phyloP scores from a whole-genome alignment of 2,113 vertebrate species.

The Mesembrinibis cayennensis region DNA sequence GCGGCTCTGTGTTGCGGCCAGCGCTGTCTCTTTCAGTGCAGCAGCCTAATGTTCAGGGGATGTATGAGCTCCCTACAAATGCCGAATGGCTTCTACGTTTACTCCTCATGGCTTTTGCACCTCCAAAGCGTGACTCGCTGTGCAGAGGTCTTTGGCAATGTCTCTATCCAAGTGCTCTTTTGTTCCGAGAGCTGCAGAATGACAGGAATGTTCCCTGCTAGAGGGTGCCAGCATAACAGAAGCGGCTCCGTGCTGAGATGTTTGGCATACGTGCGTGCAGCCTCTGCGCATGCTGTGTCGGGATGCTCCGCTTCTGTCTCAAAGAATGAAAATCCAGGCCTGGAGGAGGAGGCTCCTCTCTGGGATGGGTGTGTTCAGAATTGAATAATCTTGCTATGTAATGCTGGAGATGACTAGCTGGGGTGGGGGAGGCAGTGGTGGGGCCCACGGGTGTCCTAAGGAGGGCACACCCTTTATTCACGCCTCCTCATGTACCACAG shows the following conservation, averaged over 20 bases:
- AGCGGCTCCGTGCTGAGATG: not conserved
- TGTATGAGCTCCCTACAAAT: not conserved
- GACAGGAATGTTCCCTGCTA: constrained; percentile 38
- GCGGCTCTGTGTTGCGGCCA: not conserved
- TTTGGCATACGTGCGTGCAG: not conserved
- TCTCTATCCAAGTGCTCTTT: constrained; percentile 9
- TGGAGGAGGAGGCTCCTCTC: constrained; percentile 50
- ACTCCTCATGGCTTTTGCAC: not conserved
- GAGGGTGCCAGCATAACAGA: constrained; percentile 6
- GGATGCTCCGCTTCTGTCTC: not conserved
- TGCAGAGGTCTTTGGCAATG: constrained; percentile 22
- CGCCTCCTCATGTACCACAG: constrained; percentile 54
- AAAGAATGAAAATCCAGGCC: constrained; percentile 56
- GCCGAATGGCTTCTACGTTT: not conserved
- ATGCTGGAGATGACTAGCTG: constrained; percentile 56
- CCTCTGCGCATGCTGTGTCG: not conserved
- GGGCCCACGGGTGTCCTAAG: constrained; percentile 33
- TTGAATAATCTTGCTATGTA: constrained; percentile 64
- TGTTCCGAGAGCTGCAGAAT: constrained; percentile 36
- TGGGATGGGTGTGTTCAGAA: constrained; percentile 56
- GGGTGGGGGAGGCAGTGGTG: constrained; percentile 56
- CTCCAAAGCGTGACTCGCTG: constrained; percentile 36
- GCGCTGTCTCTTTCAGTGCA: not conserved
- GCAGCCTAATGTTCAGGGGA: not conserved
- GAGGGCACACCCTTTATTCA: constrained; percentile 57